Evolutionary conservation across 2,888 invertebrate genomes (phyloP), one percentile per base, ranked within the genome.

Genomic region (Antheraea assamensis): DNA sequence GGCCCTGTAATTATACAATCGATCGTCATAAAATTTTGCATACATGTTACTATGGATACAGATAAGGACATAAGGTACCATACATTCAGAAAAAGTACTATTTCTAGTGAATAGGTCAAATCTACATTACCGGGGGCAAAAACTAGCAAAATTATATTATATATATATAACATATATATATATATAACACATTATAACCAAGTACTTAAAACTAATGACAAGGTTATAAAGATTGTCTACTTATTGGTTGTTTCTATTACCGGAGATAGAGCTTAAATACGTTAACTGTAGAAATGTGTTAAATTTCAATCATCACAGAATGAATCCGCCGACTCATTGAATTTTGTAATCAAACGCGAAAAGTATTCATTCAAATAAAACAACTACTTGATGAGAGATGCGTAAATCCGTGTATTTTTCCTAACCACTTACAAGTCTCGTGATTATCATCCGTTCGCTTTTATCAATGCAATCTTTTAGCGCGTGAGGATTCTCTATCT

Each of bases 401-500:
- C 24, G 27, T 58, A 31, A 13, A 55, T n/a, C 42, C 35, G 24
- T 70, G 73, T 78, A 78, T 42, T 78, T 79, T 80, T 80, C 80
- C 80, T 31, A 76, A 70, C 31, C 82, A 81, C 77, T 74, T 72
- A 70, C 49, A 58, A 68, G 70, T 47, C 74, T 73, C 81, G 79
- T 81, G 81, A 81, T 78, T 71, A 75, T 77, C 77, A 76, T 74
- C 74, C 70, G 66, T 77, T 68, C 49, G 27, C 49, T 27, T 55
- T 74, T 68, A 75, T 73, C 75, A 64, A 21, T 31, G 55, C 71
- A 68, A 75, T 75, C 75, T 73, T 35, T 30, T 47, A 58, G 30
- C 75, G 71, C 52, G 71, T 73, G 73, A 49, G 70, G 74, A 72
- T 74, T 74, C 74, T 74, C 72, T 72, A 74, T 80, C 83, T 79